Conservation (phyloP, 2,797 vertebrate genomes). For the Orestias chungarensis region DNA sequence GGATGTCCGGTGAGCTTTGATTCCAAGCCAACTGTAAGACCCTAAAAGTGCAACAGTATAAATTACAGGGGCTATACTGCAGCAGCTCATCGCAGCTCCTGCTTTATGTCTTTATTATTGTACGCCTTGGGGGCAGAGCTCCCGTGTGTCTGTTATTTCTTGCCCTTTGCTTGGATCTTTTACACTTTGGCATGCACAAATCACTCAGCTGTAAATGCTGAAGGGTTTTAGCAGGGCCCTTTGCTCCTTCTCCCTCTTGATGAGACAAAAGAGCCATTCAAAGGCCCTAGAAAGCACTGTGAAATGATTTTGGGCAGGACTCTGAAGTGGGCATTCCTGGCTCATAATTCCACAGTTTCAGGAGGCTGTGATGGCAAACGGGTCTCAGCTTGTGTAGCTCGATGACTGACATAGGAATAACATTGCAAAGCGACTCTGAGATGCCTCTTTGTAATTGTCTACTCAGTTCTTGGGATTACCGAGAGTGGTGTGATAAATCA, state of each 20-base stretch:
- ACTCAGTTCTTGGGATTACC: not conserved
- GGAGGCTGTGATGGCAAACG: conserved; percentile 66
- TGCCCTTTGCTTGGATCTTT: conserved; percentile 47
- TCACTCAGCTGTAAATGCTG: conserved; percentile 55
- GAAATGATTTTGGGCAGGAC: conserved; percentile 74
- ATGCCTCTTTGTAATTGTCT: conserved; percentile 35
- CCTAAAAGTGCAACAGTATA: conserved; percentile 58
- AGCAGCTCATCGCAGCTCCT: conserved; percentile 50
- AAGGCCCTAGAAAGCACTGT: conserved; percentile 54
- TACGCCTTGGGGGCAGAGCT: conserved; percentile 44
- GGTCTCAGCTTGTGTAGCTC: conserved; percentile 71
- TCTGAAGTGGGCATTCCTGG: conserved; percentile 75
- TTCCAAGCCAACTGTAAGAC: conserved; percentile 41
- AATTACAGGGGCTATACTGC: conserved; percentile 54
- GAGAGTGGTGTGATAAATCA: conserved; percentile 50
- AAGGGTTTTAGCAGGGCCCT: conserved; percentile 54
- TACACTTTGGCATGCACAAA: conserved; percentile 64
- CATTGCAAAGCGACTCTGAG: conserved; percentile 46
- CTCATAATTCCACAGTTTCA: conserved; percentile 64
- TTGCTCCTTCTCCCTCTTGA: conserved; percentile 43
- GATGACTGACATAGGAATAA: conserved; percentile 74
- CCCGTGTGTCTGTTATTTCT: conserved; percentile 42
- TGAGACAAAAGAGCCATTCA: conserved; percentile 76
- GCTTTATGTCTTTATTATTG: conserved; percentile 52
- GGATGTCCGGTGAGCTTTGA: conserved; percentile 53